Conservation (phyloP, 2,888 invertebrate species). For the Atethmia centrago region DNA sequence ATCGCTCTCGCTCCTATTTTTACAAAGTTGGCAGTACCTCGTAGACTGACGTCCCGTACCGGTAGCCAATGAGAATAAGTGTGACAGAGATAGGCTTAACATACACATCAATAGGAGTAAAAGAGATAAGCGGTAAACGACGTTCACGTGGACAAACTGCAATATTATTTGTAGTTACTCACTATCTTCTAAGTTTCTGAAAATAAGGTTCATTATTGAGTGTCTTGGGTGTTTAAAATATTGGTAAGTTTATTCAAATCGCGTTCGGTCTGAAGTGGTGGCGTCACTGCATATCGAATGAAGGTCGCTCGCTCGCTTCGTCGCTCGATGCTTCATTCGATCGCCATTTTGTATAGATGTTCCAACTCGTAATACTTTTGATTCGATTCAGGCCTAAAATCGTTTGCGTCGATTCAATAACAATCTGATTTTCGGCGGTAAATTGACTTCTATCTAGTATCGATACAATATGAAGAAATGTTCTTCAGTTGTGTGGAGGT, state of each 20-base stretch:
- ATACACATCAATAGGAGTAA: background rate
- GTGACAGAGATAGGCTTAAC: constrained; percentile 46
- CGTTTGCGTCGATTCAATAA: constrained; percentile 75
- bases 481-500: constrained; percentile 86
- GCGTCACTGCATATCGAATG: constrained; percentile 72
- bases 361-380: constrained; percentile 76
- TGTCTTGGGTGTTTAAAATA: background rate
- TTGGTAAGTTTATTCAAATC: constrained; percentile 28
- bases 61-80: constrained; percentile 35
- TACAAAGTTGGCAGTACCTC: constrained; percentile 61
- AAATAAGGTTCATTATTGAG: constrained; percentile 20
- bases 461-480: constrained; percentile 84
- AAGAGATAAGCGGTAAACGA: constrained; percentile 37
- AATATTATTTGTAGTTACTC: background rate
- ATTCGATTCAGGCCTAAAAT: constrained; percentile 82
- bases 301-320: constrained; percentile 70
- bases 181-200: rapidly evolving
- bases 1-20: constrained; percentile 38
- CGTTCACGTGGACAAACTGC: constrained; percentile 43
- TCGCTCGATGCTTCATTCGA: constrained; percentile 76
- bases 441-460: constrained; percentile 75
- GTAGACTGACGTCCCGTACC: constrained; percentile 45
- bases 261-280: constrained; percentile 30
- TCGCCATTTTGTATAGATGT: constrained; percentile 79
- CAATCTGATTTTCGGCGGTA: constrained; percentile 78